Evolutionary conservation across 1,140 invertebrate genomes (phyloP), one percentile per base, ranked within the genome.

Genomic region (Cherax destructor): DNA sequence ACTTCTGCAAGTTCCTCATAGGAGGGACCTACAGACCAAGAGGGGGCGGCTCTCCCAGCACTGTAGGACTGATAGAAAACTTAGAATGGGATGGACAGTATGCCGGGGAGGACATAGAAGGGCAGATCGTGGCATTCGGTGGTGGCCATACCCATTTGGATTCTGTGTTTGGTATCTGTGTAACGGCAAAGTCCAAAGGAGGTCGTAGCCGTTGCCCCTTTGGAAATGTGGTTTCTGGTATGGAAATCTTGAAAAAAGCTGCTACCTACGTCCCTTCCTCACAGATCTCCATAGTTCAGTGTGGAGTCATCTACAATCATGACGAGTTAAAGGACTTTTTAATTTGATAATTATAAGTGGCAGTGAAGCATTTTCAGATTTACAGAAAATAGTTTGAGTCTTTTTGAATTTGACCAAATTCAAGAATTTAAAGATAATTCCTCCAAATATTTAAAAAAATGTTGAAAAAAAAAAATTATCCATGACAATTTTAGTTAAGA

Each of bases 21-120:
- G 83, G 83, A 1, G 89, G 89, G 2, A n/a, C 76, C 10, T 91
- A 91, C 83, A 30, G 47, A 7, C 41, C 24, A 11, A 30, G 41
- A 47, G 13, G 61, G 13, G 7, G 18, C 16, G 79, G 50, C 47
- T 24, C 24, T 11, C 21, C 16, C 1, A 81, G 21, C 50, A 81
- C 50, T 6, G 13, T 6, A 30, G 79, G 30, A 13, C 30, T 81
- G 50, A 81, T 81, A 50, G 24, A 52, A 1, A 49, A 56, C 7
- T 47, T 86, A 52, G 83, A 86, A 52, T 86, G 83, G 83, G 83
- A 47, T 24, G 83, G 83, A 13, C 21, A 76, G 13, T 83, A 24
- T 47, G 80, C 52, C 21, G 49, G 41, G 50, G 24, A 30, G 61
- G 83, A 49, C 41, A 76, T 16, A 24, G 83, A 76, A n/a, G 69